phyloP scores from a whole-genome alignment of 2,113 vertebrate species.

The Talpa occidentalis region DNA sequence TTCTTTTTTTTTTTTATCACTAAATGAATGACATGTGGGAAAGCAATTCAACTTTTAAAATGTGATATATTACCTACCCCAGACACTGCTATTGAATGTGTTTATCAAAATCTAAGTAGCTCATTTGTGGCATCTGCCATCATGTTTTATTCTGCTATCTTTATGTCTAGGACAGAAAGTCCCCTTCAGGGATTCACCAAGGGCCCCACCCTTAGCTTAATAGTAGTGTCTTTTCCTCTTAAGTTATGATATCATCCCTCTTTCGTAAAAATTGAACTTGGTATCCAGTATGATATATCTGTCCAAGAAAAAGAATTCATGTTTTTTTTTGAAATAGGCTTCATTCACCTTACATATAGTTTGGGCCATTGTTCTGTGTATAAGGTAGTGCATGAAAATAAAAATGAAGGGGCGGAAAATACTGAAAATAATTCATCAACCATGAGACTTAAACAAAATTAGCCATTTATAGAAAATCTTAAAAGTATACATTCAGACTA shows the following conservation, averaged over 20 bases:
- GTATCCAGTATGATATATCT: not conserved
- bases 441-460: not conserved
- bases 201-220: not conserved
- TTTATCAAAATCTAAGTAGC: conserved; percentile 51
- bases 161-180: not conserved
- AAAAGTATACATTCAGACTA: not conserved
- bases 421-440: conserved; percentile 1
- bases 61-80: not conserved
- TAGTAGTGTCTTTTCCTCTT: not conserved
- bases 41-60: conserved; percentile 57
- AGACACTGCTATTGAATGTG: not conserved
- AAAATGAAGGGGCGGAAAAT: not conserved
- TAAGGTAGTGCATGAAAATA: not conserved
- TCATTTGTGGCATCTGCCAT: not conserved
- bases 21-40: conserved; percentile 68
- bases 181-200: not conserved
- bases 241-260: not conserved
- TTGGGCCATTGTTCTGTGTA: not conserved
- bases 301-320: conserved; percentile 32
- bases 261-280: conserved; percentile 9
- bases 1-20: conserved; percentile 16
- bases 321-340: conserved; percentile 42
- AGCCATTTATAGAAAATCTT: not conserved
- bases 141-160: not conserved
- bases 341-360: not conserved